A percentile compares a stretch with the other conserved stretches of the same genome.
phyloP scores from a whole-genome alignment of 2,888 invertebrate species.

The Apodemia zela region DNA sequence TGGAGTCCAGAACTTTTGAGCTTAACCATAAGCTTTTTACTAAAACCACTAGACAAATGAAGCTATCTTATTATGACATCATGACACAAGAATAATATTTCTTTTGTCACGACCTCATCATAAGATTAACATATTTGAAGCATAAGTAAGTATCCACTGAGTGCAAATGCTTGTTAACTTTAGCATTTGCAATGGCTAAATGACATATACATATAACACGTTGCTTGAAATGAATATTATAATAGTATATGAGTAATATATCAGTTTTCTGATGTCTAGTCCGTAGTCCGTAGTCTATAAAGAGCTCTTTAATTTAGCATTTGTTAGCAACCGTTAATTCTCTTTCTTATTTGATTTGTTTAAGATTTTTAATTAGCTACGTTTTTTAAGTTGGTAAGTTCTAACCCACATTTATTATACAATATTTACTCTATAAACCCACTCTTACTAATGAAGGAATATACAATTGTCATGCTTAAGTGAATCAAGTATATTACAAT shows the following conservation, averaged over 20 bases:
- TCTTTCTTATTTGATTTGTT: too few species aligned
- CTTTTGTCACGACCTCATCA: neutral
- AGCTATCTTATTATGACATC: neutral
- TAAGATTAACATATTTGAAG: neutral
- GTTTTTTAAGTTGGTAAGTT: too few species aligned
- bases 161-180: neutral
- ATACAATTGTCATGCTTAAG: too few species aligned
- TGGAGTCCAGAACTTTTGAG: neutral
- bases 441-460: too few species aligned
- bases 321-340: too few species aligned
- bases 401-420: too few species aligned
- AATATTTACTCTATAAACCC: too few species aligned
- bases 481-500: too few species aligned
- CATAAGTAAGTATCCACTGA: neutral
- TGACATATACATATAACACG: neutral
- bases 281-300: too few species aligned
- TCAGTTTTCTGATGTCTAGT: neutral
- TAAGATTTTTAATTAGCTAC: too few species aligned
- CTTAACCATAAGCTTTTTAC: neutral
- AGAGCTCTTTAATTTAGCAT: too few species aligned
- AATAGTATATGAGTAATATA: neutral
- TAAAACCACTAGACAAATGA: neutral
- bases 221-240: neutral
- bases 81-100: neutral
- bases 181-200: neutral